Conservation (phyloP, 2,888 invertebrate genomes). For the Pachymerium ferrugineum region DNA sequence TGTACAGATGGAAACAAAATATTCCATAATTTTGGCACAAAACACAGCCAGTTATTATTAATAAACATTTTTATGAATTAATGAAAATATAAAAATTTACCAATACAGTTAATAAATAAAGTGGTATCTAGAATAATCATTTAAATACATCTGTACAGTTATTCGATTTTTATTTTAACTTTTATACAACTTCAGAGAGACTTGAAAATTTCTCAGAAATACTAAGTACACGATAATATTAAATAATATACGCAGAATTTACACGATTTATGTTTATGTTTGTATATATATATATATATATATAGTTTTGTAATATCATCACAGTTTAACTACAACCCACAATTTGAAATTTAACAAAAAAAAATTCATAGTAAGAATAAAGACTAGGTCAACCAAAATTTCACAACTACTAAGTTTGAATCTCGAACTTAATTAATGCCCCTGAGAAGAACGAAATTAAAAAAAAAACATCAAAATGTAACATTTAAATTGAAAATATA, state of each 20-base stretch:
- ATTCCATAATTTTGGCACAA: neutral
- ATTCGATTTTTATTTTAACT: neutral
- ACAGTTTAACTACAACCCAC: neutral
- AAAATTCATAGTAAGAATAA: neutral
- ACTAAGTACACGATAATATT: neutral
- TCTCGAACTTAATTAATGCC: neutral
- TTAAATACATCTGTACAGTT: conserved; percentile 7
- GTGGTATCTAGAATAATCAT: neutral
- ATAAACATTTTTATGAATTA: neutral
- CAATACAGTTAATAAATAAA: neutral
- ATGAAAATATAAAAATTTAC: neutral
- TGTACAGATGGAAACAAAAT: neutral
- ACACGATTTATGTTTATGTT: neutral
- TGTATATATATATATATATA: neutral
- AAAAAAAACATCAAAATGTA: neutral
- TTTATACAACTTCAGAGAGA: neutral
- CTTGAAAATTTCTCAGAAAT: conserved; percentile 14
- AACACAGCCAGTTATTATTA: neutral
- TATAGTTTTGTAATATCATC: too few species aligned
- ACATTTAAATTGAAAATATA: neutral
- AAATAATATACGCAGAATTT: neutral
- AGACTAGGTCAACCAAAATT: neutral
- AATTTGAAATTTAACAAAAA: conserved; percentile 1
- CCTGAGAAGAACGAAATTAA: conserved; percentile 1
- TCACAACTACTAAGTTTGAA: neutral